Evolutionary conservation across 1,140 invertebrate genomes (phyloP), one percentile per base, ranked within the genome.

Genomic region (Drosophila parvula): DNA sequence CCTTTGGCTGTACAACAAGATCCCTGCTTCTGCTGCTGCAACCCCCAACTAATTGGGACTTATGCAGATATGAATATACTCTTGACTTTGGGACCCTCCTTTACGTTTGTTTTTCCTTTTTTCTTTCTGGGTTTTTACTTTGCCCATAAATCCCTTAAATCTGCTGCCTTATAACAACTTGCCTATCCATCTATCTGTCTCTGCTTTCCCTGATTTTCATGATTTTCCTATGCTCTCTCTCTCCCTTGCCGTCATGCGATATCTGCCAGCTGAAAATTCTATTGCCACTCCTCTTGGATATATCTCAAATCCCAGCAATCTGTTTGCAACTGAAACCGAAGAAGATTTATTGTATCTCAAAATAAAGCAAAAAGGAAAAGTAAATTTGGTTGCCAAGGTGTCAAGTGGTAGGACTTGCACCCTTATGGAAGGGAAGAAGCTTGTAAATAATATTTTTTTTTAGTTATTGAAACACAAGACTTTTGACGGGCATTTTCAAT

Each of bases 261-360:
- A 71, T 50, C 56, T 59, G 44, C 8, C 44, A 27, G 44, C 44
- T 56, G 44, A 68, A 65, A 65, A 65, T 63, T 59, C 43, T 48
- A 60, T 69, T 59, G 64, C 51, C 60, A 59, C 40, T 71, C 57
- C 62, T 41, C 58, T 63, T 57, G 45, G 64, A 83, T 78, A 89
- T 78, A 70, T 71, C 51, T 76, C 50, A 74, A 81, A 89, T 89
- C 80, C 84, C 53, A 71, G 84, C 84, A 89, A 89, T 89, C 84
- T 84, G 84, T 89, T 71, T 89, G 84, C 68, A 79, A 88, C 62
- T 82, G 84, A 81, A 89, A 89, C 81, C 84, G 62, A 89, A 84
- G 78, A 89, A 89, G 84, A 89, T 89, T 89, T 89, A 89, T 88
- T 67, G 77, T 75, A 53, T 76, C 63, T 79, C 53, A 53, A 60